Evolutionary conservation across 2,797 vertebrate species (phyloP), one percentile per base, ranked within the genome.

Genomic region (Neopelma chrysocephalum): DNA sequence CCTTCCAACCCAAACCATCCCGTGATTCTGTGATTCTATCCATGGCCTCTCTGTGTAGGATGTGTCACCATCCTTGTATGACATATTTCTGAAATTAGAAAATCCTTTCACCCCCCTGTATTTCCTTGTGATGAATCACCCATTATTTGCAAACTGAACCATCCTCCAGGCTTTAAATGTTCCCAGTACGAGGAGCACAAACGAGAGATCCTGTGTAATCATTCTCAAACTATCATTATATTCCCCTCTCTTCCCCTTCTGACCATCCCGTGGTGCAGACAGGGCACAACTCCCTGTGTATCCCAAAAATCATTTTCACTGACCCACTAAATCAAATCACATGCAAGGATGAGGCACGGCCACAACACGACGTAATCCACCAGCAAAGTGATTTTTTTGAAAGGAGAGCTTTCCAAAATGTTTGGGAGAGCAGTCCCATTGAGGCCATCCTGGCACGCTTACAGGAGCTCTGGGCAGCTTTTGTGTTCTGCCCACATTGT

Each of bases 271-370:
- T 61, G n/a, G 31, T 53, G n/a, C 48, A 77, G 29, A 12, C 6
- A 56, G 51, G 21, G 16, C 68, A 50, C 36, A 51, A n/a, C 12
- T 83, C 73, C 31, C 9, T n/a, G 0, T 2, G 2, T 11, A 15
- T 53, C 43, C 66, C 66, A 25, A 82, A 82, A 47, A 87, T 50
- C 9, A 25, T 82, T 91, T 58, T 42, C 91, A 86, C 32, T 94
- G 94, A 91, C 81, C 73, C 93, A 60, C 73, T 64, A 89, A 96
- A 95, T 91, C 73, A 50, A 91, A 94, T 93, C 93, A 96, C 86
- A 79, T 82, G 96, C 73, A 70, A 76, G 70, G 78, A 42, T 45
- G 87, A 84, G 78, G 45, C 32, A 26, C 0, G 25, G 73, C 60
- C 82, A 54, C 70, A 90, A 42, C 89, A 43, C 0, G 6, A 60